phyloP scores from a whole-genome alignment of 2,888 invertebrate species.

The Acanthosepion pharaonis region DNA sequence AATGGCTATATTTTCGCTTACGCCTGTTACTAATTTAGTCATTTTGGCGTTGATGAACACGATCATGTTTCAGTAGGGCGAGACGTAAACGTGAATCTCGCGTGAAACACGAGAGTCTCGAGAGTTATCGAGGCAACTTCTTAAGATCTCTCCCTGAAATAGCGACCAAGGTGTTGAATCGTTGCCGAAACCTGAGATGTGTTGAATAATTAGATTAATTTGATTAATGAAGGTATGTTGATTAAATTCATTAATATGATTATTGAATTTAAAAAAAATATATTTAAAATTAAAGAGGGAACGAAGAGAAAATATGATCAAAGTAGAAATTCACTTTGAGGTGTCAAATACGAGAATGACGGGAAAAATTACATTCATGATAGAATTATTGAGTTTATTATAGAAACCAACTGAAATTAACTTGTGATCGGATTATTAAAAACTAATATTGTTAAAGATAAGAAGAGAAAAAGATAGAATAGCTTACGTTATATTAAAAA shows the following conservation, averaged over 20 bases:
- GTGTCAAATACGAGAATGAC: too few species aligned
- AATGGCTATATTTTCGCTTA: not conserved
- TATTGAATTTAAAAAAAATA: not conserved
- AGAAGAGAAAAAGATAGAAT: too few species aligned
- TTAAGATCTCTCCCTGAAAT: not conserved
- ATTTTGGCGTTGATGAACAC: not conserved
- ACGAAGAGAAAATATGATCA: not conserved
- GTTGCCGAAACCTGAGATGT: not conserved
- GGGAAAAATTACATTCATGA: too few species aligned
- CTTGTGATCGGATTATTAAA: too few species aligned
- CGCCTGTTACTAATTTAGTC: not conserved
- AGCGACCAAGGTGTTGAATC: not conserved
- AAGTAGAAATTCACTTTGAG: not conserved
- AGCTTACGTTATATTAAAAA: too few species aligned
- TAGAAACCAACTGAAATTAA: too few species aligned
- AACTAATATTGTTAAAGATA: too few species aligned
- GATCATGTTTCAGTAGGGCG: not conserved
- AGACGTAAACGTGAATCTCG: not conserved
- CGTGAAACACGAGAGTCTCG: not conserved
- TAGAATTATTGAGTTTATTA: too few species aligned
- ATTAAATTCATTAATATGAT: not conserved
- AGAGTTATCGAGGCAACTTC: not conserved
- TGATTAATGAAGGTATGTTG: not conserved
- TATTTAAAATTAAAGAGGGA: not conserved
- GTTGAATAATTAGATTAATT: constrained; percentile 8